These are phyloP conservation scores for Pseudolaguvia tuberculata DNA, from an alignment of 2,113 vertebrate genomes.

Conservation along the genomic window DNA sequence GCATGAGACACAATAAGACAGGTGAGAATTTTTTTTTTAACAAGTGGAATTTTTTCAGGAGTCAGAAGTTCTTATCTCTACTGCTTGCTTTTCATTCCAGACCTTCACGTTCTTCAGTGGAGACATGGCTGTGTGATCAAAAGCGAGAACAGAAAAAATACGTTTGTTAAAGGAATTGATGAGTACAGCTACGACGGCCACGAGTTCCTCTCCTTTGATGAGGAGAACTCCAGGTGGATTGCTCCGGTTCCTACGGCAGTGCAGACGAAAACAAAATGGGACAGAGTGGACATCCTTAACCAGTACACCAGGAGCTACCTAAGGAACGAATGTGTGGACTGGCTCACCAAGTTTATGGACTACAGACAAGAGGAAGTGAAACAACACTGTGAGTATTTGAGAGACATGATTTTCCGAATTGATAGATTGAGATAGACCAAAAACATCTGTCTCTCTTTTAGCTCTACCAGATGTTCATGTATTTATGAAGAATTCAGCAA, in stretches of 20 bases:
- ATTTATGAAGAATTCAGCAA: not conserved
- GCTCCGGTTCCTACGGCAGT: constrained; percentile 19
- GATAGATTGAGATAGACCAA: not conserved
- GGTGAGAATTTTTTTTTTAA: constrained; percentile 10
- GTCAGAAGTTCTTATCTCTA: not conserved
- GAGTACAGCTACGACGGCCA: constrained; percentile 49
- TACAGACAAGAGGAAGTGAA: constrained; percentile 7
- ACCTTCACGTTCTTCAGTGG: constrained; percentile 49
- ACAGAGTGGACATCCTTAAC: constrained; percentile 37
- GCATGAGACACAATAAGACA: constrained; percentile 41
- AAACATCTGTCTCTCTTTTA: not conserved
- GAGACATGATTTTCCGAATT: not conserved
- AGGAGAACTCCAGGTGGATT: constrained; percentile 23
- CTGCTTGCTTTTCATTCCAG: constrained; percentile 2
- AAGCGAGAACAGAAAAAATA: fast-evolving
- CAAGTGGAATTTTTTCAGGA: not conserved
- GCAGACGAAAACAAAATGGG: constrained; percentile 49
- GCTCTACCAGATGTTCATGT: constrained; percentile 20
- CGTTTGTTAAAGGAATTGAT: constrained; percentile 27
- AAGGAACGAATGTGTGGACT: constrained; percentile 48
- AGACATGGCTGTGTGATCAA: constrained; percentile 45
- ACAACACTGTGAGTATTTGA: not conserved
- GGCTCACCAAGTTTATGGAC: constrained; percentile 37
- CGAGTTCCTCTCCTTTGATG: constrained; percentile 50
- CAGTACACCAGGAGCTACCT: constrained; percentile 51